Evolutionary conservation across 2,113 vertebrate species (phyloP).

Genomic region (Sorex fumeus): DNA sequence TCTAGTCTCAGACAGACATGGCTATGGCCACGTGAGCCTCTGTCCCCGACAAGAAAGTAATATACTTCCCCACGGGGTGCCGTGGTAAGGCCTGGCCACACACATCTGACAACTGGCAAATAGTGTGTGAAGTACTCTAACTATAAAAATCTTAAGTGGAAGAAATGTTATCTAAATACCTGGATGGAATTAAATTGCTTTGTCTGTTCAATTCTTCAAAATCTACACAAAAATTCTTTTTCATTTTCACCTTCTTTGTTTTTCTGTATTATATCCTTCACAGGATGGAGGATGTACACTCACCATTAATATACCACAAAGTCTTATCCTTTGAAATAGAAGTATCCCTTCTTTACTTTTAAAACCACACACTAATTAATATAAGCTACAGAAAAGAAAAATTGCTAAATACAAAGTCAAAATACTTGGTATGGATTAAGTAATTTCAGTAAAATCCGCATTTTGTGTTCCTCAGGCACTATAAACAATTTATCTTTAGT

Average conservation of each 20-base stretch:
- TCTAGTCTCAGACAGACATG: not conserved
- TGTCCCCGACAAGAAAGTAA: not conserved
- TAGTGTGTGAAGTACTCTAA: not conserved
- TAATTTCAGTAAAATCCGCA: not conserved
- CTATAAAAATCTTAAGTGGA: not conserved
- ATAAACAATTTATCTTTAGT: not conserved
- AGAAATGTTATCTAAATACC: not conserved
- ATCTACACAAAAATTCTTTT: constrained; percentile 15
- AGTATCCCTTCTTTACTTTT: not conserved
- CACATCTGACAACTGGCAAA: not conserved
- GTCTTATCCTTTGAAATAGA: constrained; percentile 18
- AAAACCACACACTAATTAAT: not conserved
- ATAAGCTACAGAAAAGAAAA: not conserved
- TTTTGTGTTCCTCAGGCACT: constrained; percentile 15
- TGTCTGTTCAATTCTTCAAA: constrained; percentile 47
- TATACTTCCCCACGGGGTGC: not conserved
- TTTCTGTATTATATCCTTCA: constrained; percentile 25
- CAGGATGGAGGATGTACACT: not conserved
- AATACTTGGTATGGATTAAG: constrained; percentile 13
- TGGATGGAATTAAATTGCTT: constrained; percentile 10
- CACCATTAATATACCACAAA: not conserved
- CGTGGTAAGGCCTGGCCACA: not conserved
- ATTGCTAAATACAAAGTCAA: constrained; percentile 6
- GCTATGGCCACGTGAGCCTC: not conserved
- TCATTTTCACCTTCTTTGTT: constrained; percentile 33